phyloP scores from a whole-genome alignment of 1,140 invertebrate genomes.

The Coenobita brevimanus region DNA sequence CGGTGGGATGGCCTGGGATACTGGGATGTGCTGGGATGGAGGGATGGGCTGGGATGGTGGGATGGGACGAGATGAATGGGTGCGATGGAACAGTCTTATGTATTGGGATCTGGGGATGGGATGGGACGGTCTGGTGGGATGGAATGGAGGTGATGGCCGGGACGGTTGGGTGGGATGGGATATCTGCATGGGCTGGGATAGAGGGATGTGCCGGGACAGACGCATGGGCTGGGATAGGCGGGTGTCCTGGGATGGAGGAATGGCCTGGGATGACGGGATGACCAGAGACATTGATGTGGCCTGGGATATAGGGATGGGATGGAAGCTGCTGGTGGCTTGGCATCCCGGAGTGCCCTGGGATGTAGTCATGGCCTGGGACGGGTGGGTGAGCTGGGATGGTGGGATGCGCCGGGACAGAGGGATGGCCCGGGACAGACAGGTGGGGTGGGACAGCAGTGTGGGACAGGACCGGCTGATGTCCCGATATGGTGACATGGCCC shows the following conservation, averaged over 20 bases:
- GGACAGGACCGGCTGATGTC: neutral
- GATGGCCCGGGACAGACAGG: neutral
- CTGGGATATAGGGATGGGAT: neutral
- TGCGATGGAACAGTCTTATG: neutral
- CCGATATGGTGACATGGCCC: neutral
- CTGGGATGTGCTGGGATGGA: neutral
- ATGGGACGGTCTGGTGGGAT: neutral
- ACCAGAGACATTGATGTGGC: neutral
- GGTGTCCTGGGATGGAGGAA: neutral
- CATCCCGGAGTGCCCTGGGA: neutral
- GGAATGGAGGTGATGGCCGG: neutral
- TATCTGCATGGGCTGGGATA: neutral
- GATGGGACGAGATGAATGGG: neutral
- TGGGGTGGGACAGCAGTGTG: neutral
- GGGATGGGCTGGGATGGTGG: neutral
- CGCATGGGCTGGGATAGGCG: neutral
- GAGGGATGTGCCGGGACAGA: neutral
- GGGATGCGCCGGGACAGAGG: neutral
- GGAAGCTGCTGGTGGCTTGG: neutral
- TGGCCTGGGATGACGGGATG: neutral
- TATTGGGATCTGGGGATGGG: neutral
- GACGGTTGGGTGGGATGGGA: neutral
- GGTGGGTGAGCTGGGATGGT: too few species aligned
- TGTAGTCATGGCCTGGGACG: too few species aligned
- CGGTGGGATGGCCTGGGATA: neutral